Evolutionary conservation across 2,888 invertebrate genomes (phyloP).

Genomic region (Biston stratarius): DNA sequence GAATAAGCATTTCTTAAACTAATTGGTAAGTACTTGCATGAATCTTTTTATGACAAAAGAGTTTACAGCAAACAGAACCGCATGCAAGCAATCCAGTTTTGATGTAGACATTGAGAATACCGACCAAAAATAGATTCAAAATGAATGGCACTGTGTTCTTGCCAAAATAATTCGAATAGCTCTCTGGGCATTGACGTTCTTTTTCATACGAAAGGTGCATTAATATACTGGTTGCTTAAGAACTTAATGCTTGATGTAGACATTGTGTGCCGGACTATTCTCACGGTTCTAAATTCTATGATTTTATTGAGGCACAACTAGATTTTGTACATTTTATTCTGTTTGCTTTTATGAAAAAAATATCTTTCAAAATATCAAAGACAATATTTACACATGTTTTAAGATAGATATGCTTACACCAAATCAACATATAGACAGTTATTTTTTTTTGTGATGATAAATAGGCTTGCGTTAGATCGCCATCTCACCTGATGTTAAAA

Average conservation of each 20-base stretch:
- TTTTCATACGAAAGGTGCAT: conserved; percentile 38
- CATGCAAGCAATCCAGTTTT: conserved; percentile 58
- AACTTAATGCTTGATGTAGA: conserved; percentile 29
- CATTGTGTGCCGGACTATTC: conserved; percentile 37
- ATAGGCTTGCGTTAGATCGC: too few species aligned
- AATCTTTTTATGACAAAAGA: conserved; percentile 26
- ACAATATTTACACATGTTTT: background rate
- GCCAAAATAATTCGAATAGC: conserved; percentile 83
- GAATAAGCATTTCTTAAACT: conserved; percentile 5
- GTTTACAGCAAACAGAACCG: conserved; percentile 47
- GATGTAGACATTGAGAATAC: conserved; percentile 67
- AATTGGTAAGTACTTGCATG: conserved; percentile 2
- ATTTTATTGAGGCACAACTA: conserved; percentile 7
- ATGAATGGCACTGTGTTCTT: conserved; percentile 77
- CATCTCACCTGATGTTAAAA: too few species aligned
- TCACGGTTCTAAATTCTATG: conserved; percentile 25
- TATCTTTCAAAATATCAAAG: background rate
- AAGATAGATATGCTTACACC: too few species aligned
- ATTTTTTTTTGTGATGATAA: too few species aligned
- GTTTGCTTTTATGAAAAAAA: background rate
- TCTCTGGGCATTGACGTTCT: conserved; percentile 65
- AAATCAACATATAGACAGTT: too few species aligned
- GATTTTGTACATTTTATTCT: conserved; percentile 6
- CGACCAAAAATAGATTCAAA: conserved; percentile 78
- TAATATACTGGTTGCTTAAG: conserved; percentile 26